Evolutionary conservation across 2,888 invertebrate species (phyloP).

Genomic region (Sinhomidia bicolor): DNA sequence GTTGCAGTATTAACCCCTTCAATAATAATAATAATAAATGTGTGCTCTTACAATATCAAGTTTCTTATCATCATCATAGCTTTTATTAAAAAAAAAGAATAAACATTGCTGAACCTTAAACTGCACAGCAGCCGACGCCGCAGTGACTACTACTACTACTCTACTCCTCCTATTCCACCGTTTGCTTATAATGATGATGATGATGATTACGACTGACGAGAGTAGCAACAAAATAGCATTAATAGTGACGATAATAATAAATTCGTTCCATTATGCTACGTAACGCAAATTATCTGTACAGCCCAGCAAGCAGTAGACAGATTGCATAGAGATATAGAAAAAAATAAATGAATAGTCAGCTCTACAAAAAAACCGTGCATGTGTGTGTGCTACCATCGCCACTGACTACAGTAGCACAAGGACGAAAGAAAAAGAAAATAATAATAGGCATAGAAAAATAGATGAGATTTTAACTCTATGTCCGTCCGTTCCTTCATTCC

Average conservation of each 20-base stretch:
- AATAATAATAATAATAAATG: not conserved
- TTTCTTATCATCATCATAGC: too few relatives aligned
- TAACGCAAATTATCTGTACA: not conserved
- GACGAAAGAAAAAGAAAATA: slow-evolving; percentile 37
- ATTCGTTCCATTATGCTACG: slow-evolving; percentile 32
- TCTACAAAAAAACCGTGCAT: not conserved
- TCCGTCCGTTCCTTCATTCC: too few relatives aligned
- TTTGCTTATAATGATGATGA: not conserved
- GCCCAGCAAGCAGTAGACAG: too few relatives aligned
- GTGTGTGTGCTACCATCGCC: not conserved
- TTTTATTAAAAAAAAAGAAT: too few relatives aligned
- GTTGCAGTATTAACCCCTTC: too few relatives aligned
- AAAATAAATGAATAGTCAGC: too few relatives aligned
- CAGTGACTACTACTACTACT: too few relatives aligned
- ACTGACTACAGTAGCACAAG: slow-evolving; percentile 55
- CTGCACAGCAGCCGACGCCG: too few relatives aligned
- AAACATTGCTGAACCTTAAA: slow-evolving; percentile 22
- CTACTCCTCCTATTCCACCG: not conserved
- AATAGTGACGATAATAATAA: slow-evolving; percentile 28
- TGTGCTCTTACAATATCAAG: too few relatives aligned
- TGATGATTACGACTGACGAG: not conserved
- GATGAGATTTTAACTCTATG: slow-evolving; percentile 20
- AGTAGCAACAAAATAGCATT: too few relatives aligned
- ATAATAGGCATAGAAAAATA: not conserved
- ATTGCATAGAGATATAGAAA: too few relatives aligned